These are phyloP conservation scores for Drosophila arawakana DNA, from an alignment of 1,140 invertebrate species.

Conservation along the genomic window DNA sequence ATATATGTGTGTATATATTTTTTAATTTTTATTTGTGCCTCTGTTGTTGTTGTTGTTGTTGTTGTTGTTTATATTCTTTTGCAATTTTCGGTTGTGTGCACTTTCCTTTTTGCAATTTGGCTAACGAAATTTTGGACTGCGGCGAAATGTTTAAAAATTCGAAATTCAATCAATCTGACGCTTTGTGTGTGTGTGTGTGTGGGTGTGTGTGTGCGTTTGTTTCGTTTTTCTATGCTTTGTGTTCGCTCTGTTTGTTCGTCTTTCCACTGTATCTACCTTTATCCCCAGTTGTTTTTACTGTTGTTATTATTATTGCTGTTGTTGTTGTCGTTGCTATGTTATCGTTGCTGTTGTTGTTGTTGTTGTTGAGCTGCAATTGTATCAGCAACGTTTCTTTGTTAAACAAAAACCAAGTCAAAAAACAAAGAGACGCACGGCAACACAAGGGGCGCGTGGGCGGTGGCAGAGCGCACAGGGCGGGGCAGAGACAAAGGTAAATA, in stretches of 20 bases:
- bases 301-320: conserved; percentile 42
- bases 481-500: conserved; percentile 61
- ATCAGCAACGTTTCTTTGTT: conserved; percentile 59
- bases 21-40: conserved; percentile 24
- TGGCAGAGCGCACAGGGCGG: too few relatives aligned
- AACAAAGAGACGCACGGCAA: conserved; percentile 25
- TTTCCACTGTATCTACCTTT: not conserved
- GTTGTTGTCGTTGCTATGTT: too few relatives aligned
- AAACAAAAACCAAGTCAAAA: conserved; percentile 48
- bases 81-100: conserved; percentile 67
- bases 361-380: conserved; percentile 60
- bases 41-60: conserved; percentile 25
- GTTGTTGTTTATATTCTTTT: conserved; percentile 30
- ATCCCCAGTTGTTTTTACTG: conserved; percentile 16
- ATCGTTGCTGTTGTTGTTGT: conserved; percentile 7
- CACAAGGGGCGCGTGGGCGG: not conserved
- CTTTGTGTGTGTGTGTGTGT: conserved; percentile 53
- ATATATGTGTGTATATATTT: conserved; percentile 1
- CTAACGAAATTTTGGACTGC: conserved; percentile 73
- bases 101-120: conserved; percentile 59
- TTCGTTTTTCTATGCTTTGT: conserved; percentile 7
- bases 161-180: conserved; percentile 79
- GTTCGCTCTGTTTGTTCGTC: conserved; percentile 13
- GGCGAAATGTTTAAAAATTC: conserved; percentile 81
- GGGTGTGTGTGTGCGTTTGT: conserved; percentile 14